A percentile compares a stretch with the other conserved stretches of the same genome.
These are phyloP conservation scores for Simalia tracyae DNA, from an alignment of 2,797 vertebrate genomes.

Conservation along the genomic window DNA sequence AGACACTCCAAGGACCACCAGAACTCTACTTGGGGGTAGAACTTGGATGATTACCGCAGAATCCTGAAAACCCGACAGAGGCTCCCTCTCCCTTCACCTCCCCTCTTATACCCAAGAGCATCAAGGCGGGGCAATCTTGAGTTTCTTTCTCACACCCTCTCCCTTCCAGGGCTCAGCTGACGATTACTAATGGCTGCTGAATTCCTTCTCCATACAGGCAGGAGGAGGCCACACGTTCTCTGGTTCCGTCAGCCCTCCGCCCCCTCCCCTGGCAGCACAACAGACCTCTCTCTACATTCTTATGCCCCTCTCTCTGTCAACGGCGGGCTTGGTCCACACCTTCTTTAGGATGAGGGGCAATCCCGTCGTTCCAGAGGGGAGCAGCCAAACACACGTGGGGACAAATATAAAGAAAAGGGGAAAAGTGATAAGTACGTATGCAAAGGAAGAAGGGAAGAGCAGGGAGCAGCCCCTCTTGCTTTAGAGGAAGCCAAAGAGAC, in stretches of 20 bases:
- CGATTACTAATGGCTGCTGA: not conserved
- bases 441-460: slow-evolving; percentile 63
- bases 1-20: not conserved
- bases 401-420: slow-evolving; percentile 52
- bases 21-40: not conserved
- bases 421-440: slow-evolving; percentile 80
- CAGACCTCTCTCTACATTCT: not conserved
- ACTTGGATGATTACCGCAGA: not conserved
- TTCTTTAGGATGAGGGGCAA: slow-evolving; percentile 18
- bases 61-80: not conserved
- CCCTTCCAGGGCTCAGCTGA: not conserved
- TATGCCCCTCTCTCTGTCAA: not conserved
- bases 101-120: not conserved
- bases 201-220: not conserved
- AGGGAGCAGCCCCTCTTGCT: slow-evolving; percentile 70
- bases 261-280: not conserved
- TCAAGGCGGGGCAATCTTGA: not conserved
- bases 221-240: not conserved
- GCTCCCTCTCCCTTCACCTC: not conserved
- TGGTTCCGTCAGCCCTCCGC: not conserved
- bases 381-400: slow-evolving; percentile 66
- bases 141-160: not conserved
- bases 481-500: slow-evolving; percentile 49
- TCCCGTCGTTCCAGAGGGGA: slow-evolving; percentile 70
- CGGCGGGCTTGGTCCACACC: not conserved